Evolutionary conservation across 2,888 invertebrate species (phyloP).

Genomic region (Andrena bucephala): DNA sequence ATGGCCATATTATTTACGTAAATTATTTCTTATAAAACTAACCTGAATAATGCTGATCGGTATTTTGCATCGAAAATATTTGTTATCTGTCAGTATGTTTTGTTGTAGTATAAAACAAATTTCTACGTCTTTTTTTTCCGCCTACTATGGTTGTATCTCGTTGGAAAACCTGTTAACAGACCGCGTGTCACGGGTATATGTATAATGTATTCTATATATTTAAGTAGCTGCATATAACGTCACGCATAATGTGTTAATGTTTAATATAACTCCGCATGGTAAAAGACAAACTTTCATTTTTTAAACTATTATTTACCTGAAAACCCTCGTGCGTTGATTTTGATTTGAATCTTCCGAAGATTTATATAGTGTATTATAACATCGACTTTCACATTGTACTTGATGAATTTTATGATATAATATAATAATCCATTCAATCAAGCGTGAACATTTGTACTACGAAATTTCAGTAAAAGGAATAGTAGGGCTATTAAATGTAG

Average conservation of each 20-base stretch:
- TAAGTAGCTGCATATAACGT: background rate
- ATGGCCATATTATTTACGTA: background rate
- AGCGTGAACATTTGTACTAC: background rate
- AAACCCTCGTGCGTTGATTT: too few species aligned
- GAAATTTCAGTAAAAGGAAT: constrained; percentile 7
- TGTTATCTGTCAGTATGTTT: background rate
- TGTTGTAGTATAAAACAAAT: too few species aligned
- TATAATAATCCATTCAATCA: background rate
- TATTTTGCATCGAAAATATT: background rate
- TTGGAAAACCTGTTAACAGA: background rate
- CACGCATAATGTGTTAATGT: background rate
- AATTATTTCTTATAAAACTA: constrained; percentile 11
- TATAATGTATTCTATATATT: too few species aligned
- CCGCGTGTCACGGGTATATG: background rate
- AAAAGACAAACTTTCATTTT: background rate
- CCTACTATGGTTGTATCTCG: too few species aligned
- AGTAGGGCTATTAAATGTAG: background rate
- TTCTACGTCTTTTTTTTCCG: too few species aligned
- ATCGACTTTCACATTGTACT: constrained; percentile 3
- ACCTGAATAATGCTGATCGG: constrained; percentile 7
- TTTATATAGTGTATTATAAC: background rate
- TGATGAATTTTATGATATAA: background rate
- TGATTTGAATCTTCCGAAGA: too few species aligned
- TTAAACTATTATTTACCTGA: too few species aligned
- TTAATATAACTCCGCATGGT: background rate